Percentiles rank a stretch among this genome's conserved stretches.
Evolutionary conservation across 2,113 vertebrate species (phyloP).

Genomic region (Actenoides lindsayi): DNA sequence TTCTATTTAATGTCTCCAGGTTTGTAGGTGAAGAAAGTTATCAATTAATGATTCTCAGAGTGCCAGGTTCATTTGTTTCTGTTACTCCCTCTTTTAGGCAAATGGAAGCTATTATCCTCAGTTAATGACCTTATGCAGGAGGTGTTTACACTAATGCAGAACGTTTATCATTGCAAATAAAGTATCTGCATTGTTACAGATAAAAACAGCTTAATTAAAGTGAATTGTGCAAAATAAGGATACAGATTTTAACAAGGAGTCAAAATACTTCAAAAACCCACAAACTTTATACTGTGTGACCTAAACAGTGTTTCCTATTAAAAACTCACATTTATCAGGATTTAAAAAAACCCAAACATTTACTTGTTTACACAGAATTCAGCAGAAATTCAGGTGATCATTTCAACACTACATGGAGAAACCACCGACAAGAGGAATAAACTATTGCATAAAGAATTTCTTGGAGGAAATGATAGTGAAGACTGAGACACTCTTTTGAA

Average conservation of each 20-base stretch:
- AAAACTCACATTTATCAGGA: background rate
- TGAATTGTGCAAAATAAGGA: conserved; percentile 4
- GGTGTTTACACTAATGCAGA: conserved; percentile 59
- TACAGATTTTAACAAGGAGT: background rate
- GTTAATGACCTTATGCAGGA: conserved; percentile 62
- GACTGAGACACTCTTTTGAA: background rate
- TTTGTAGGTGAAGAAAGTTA: conserved; percentile 31
- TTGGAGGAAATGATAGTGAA: background rate
- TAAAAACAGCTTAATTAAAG: conserved; percentile 55
- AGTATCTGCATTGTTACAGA: conserved; percentile 22
- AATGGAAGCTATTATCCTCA: conserved; percentile 65
- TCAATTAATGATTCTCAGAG: conserved; percentile 36
- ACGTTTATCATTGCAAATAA: conserved; percentile 31
- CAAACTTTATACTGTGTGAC: background rate
- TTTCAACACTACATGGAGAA: background rate
- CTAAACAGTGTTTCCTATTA: background rate
- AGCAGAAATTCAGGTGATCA: background rate
- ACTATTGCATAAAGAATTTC: background rate
- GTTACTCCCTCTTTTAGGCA: conserved; percentile 44
- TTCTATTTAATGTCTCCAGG: background rate
- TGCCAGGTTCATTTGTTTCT: conserved; percentile 56
- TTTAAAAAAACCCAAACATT: background rate
- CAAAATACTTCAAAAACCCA: background rate
- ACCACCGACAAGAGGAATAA: background rate
- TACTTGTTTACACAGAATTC: background rate